Percentiles rank a stretch among this genome's conserved stretches.
Evolutionary conservation across 2,113 vertebrate genomes (phyloP).

Genomic region (Ciconia boyciana): DNA sequence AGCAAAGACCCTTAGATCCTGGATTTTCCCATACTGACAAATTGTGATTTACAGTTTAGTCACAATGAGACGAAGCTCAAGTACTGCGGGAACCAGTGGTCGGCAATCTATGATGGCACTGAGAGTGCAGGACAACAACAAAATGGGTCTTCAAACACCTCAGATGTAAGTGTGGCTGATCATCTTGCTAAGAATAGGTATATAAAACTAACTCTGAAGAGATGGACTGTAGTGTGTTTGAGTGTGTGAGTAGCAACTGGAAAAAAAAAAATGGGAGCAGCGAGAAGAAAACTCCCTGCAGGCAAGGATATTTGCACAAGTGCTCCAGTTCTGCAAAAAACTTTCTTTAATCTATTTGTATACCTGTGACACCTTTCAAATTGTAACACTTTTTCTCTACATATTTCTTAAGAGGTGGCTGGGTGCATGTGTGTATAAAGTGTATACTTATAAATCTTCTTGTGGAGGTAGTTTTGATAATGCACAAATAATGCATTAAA

Average conservation of each 20-base stretch:
- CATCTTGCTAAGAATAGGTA: neutral
- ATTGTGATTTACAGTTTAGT: neutral
- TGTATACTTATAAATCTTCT: neutral
- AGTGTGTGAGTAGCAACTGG: neutral
- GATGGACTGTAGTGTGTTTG: neutral
- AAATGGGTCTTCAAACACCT: conserved; percentile 86
- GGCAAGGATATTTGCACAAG: neutral
- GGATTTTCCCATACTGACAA: neutral
- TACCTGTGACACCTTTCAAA: fast-evolving
- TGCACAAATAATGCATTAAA: neutral
- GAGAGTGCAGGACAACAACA: conserved; percentile 85
- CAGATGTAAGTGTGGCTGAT: conserved; percentile 76
- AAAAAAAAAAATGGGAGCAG: neutral
- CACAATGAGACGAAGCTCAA: conserved; percentile 78
- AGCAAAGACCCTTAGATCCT: neutral
- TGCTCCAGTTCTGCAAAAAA: neutral
- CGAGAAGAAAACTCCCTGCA: neutral
- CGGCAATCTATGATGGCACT: conserved; percentile 81
- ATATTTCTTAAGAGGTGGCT: neutral
- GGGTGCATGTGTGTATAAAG: neutral
- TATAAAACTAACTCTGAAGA: neutral
- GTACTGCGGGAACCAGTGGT: conserved; percentile 61
- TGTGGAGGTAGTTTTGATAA: neutral
- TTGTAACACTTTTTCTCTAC: neutral
- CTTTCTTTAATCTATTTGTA: neutral